Percentiles rank a stretch among this genome's conserved stretches.
These are phyloP conservation scores for Trichoplax adhaerens DNA, from an alignment of 37 sponge, comb jelly and placozoan genomes.

Conservation along the genomic window DNA sequence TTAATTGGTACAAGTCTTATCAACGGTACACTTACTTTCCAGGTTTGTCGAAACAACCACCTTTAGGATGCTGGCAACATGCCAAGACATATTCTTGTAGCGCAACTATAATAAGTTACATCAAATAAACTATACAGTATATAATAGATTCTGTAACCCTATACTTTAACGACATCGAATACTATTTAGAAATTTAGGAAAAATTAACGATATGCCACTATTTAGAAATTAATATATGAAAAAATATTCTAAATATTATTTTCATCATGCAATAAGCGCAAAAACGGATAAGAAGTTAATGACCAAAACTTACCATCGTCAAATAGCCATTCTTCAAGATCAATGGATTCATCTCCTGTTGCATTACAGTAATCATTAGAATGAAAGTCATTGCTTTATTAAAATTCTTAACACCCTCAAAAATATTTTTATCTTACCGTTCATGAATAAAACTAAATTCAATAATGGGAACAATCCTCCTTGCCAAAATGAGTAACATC, in stretches of 20 bases:
- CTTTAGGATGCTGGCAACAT: constrained; percentile 67
- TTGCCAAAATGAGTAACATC: constrained; percentile 97
- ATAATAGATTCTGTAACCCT: no score
- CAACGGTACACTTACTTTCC: constrained; percentile 39
- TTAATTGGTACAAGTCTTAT: neutral
- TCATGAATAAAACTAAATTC: constrained; percentile 16
- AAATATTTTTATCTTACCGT: neutral
- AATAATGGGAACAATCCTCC: constrained; percentile 86
- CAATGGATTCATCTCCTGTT: neutral
- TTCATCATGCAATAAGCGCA: no score
- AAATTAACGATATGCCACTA: neutral
- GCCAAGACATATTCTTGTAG: constrained; percentile 81
- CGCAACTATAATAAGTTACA: constrained; percentile 16
- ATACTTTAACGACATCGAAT: constrained; percentile 1
- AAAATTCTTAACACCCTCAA: neutral
- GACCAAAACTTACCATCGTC: neutral
- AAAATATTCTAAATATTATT: no score
- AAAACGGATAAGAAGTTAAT: no score
- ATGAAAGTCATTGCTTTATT: neutral
- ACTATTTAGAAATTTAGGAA: constrained; percentile 1
- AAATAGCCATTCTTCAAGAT: constrained; percentile 1
- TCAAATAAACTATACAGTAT: no score
- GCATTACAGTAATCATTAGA: neutral
- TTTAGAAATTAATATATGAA: no score
- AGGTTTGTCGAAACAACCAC: constrained; percentile 91